A percentile compares a stretch with the other conserved stretches of the same genome.
Conservation (phyloP, 2,888 invertebrate genomes). For the Ochlodes sylvanus region DNA sequence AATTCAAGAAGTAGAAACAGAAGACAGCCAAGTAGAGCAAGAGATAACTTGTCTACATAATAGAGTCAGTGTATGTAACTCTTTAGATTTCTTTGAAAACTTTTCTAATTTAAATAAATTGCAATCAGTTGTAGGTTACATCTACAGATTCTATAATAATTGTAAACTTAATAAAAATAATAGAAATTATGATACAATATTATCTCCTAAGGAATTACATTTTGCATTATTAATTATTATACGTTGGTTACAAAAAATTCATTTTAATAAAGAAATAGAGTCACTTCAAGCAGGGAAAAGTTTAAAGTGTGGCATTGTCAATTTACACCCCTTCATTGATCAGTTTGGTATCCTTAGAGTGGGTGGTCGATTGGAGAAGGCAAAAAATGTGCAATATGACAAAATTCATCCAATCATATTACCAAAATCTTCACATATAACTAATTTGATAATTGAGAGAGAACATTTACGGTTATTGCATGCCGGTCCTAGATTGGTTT, state of each 20-base stretch:
- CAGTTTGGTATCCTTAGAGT: not conserved
- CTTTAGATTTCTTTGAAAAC: not conserved
- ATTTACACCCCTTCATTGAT: constrained; percentile 4
- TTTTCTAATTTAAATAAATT: not conserved
- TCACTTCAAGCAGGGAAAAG: not conserved
- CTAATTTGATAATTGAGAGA: not conserved
- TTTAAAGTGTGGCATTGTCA: not conserved
- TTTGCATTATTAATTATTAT: too few relatives aligned
- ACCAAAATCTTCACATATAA: not conserved
- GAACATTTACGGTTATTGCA: not conserved
- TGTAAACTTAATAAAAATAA: not conserved
- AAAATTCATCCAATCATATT: not conserved
- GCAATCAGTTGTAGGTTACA: not conserved
- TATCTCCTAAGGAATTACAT: not conserved
- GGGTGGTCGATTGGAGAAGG: not conserved
- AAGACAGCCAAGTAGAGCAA: not conserved
- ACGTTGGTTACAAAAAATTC: not conserved
- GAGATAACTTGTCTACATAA: not conserved
- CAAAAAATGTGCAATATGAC: not conserved
- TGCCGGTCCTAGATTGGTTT: not conserved
- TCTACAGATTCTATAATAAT: not conserved
- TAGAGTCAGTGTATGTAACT: not conserved
- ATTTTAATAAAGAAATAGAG: constrained; percentile 1
- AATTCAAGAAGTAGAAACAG: not conserved
- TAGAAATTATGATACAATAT: not conserved